Conservation (phyloP, 2,797 vertebrate genomes). For the Carduelis carduelis region DNA sequence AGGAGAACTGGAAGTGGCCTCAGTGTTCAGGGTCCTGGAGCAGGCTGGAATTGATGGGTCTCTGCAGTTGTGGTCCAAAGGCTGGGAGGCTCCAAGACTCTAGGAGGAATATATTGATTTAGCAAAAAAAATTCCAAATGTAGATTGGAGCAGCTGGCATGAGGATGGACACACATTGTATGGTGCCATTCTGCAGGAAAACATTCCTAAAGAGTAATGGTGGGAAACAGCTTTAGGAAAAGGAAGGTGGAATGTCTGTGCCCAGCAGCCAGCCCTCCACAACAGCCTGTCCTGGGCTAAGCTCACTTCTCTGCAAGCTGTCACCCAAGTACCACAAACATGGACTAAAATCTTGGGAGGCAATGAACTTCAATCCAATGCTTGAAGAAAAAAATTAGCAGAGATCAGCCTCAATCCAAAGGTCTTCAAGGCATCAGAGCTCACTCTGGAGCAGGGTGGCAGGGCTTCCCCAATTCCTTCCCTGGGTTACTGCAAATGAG, state of each 20-base stretch:
- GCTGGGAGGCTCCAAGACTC: background rate
- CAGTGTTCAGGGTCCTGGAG: background rate
- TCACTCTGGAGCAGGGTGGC: background rate
- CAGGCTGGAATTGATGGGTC: background rate
- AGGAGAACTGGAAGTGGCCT: background rate
- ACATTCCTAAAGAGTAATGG: background rate
- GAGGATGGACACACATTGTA: background rate
- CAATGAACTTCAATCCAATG: background rate
- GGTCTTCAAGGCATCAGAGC: background rate
- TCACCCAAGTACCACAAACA: background rate
- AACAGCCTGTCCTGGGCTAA: background rate
- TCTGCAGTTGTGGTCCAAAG: background rate
- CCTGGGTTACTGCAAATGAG: background rate
- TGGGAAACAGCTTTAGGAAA: background rate
- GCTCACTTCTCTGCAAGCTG: background rate
- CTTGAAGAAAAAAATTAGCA: background rate
- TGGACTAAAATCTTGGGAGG: background rate
- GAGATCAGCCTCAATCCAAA: background rate
- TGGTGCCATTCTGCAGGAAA: accelerated
- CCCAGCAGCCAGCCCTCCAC: background rate
- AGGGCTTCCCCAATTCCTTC: background rate
- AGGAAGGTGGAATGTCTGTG: accelerated
- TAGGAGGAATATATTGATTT: background rate
- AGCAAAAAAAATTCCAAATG: background rate
- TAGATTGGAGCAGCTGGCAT: background rate